These are phyloP conservation scores for Liposcelis brunnea DNA, from an alignment of 2,888 invertebrate genomes.

Conservation along the genomic window DNA sequence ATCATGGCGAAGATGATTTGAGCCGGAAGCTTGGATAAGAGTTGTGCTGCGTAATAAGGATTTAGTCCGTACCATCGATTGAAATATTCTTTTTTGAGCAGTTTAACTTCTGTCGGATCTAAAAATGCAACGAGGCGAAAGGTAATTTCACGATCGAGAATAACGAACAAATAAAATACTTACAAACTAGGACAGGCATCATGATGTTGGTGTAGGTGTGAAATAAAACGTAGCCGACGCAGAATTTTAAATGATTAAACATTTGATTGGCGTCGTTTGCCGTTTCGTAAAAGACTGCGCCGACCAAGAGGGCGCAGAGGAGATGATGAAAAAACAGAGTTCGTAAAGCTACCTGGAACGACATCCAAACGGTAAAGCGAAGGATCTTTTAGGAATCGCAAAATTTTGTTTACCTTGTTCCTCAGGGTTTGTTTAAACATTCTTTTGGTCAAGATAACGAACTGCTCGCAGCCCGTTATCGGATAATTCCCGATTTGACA, in stretches of 20 bases:
- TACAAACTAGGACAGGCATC: conserved; percentile 49
- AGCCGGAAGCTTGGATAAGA: conserved; percentile 43
- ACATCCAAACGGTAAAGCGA: background rate
- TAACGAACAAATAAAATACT: conserved; percentile 25
- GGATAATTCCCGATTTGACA: conserved; percentile 28
- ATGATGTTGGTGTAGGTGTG: conserved; percentile 50
- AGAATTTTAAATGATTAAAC: conserved; percentile 51
- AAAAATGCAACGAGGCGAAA: conserved; percentile 23
- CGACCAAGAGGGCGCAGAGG: conserved; percentile 38
- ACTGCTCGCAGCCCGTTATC: conserved; percentile 38
- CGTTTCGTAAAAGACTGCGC: conserved; percentile 41
- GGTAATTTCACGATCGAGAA: conserved; percentile 6
- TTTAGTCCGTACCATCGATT: conserved; percentile 48
- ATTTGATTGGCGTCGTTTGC: conserved; percentile 46
- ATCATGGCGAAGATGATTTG: conserved; percentile 39
- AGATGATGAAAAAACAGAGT: conserved; percentile 44
- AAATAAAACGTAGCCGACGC: conserved; percentile 45
- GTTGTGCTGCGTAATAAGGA: conserved; percentile 45
- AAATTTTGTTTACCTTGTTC: conserved; percentile 38
- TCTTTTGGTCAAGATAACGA: conserved; percentile 36
- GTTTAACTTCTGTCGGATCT: conserved; percentile 51
- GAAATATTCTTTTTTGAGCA: conserved; percentile 50
- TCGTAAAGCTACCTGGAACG: conserved; percentile 25
- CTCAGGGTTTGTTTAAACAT: conserved; percentile 42
- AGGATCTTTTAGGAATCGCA: background rate